phyloP scores from a whole-genome alignment of 2,113 vertebrate species.

The Coptodon rendalli region DNA sequence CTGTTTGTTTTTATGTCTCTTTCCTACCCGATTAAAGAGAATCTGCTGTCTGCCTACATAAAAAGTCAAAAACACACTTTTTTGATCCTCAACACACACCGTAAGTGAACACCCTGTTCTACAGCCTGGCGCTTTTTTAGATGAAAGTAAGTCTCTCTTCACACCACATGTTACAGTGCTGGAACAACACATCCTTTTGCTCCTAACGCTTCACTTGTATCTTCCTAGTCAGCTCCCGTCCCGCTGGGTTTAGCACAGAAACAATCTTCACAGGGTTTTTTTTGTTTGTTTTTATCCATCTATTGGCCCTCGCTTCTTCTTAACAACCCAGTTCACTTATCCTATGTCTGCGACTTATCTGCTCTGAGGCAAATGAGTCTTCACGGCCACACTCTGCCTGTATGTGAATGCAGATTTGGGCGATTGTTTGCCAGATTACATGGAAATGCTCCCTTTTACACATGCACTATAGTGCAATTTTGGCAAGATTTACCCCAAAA shows the following conservation, averaged over 20 bases:
- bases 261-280: fast-evolving
- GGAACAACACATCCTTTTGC: background rate
- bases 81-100: background rate
- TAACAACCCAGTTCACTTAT: background rate
- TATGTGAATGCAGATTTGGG: slow-evolving; percentile 16
- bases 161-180: background rate
- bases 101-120: background rate
- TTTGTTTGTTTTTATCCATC: background rate
- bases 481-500: slow-evolving; percentile 15
- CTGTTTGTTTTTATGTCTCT: background rate
- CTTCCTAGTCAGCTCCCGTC: background rate
- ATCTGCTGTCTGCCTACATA: background rate
- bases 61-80: background rate
- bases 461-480: background rate
- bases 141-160: background rate
- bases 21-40: background rate
- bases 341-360: background rate
- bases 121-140: background rate
- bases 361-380: background rate
- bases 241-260: background rate
- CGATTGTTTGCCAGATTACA: background rate
- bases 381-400: background rate
- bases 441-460: background rate
- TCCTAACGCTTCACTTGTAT: background rate
- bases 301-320: background rate